A percentile compares a stretch with the other conserved stretches of the same genome.
phyloP scores from a whole-genome alignment of 2,113 vertebrate species.

The Motacilla tschutschensis region DNA sequence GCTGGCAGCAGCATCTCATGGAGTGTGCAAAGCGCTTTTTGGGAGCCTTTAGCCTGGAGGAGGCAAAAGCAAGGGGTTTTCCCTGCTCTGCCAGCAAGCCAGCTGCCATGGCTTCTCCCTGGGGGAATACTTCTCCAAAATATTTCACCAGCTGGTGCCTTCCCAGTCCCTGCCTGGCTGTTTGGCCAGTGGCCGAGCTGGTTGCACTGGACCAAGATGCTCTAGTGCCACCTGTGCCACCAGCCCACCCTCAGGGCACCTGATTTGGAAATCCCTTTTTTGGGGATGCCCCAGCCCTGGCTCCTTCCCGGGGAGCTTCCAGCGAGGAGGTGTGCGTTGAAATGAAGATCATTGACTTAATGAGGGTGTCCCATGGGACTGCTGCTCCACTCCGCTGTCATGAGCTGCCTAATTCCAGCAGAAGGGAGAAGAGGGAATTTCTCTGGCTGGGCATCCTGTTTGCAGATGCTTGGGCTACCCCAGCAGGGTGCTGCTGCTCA shows the following conservation, averaged over 20 bases:
- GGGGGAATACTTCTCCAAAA: background rate
- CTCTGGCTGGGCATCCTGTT: background rate
- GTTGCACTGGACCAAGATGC: fast-evolving
- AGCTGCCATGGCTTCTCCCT: background rate
- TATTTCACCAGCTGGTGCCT: background rate
- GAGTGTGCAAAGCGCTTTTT: background rate
- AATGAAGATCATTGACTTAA: background rate
- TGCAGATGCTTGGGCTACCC: background rate
- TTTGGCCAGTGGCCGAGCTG: background rate
- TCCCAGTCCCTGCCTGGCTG: background rate
- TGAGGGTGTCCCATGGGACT: background rate
- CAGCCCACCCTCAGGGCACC: background rate
- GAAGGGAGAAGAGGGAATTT: background rate
- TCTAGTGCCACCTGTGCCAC: background rate
- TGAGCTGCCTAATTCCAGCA: background rate
- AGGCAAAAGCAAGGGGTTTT: background rate
- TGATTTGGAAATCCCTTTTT: background rate
- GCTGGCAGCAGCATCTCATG: background rate
- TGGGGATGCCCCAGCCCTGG: background rate
- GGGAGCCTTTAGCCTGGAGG: background rate
- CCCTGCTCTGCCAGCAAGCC: background rate
- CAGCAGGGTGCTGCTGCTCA: background rate
- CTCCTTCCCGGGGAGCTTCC: background rate
- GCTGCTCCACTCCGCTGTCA: fast-evolving
- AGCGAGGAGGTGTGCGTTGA: background rate